A percentile compares a stretch with the other conserved stretches of the same genome.
Conservation (phyloP, 2,888 invertebrate species). For the Ditylenchus weischeri region DNA sequence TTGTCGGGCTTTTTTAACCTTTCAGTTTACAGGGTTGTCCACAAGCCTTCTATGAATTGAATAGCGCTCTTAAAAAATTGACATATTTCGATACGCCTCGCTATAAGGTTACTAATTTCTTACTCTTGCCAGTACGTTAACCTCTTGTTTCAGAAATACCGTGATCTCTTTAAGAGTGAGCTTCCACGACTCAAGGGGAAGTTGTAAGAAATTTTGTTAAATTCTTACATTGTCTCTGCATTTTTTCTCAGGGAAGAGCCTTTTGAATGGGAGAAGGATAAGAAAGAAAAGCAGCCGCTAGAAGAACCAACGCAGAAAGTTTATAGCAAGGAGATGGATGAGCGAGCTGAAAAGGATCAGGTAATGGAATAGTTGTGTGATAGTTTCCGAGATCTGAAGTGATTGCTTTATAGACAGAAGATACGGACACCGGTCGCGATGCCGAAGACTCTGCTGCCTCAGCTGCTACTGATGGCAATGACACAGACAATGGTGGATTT, state of each 20-base stretch:
- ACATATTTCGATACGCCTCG: slow-evolving; percentile 42
- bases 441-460: slow-evolving; percentile 34
- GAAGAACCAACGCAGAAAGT: background rate
- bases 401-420: slow-evolving; percentile 23
- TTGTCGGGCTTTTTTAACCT: too few relatives aligned
- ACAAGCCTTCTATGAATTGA: slow-evolving; percentile 39
- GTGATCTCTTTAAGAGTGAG: slow-evolving; percentile 38
- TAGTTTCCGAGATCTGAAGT: slow-evolving; percentile 5
- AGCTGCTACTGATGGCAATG: slow-evolving; percentile 30
- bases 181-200: slow-evolving; percentile 36
- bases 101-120: slow-evolving; percentile 20
- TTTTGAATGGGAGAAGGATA: slow-evolving; percentile 44
- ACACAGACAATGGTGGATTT: background rate
- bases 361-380: slow-evolving; percentile 28
- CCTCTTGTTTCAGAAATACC: slow-evolving; percentile 16
- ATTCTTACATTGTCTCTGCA: background rate
- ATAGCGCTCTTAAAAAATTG: slow-evolving; percentile 35
- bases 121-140: too few relatives aligned
- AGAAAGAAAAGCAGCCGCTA: slow-evolving; percentile 5
- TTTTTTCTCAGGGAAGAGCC: slow-evolving; percentile 41
- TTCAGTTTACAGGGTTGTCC: slow-evolving; percentile 36
- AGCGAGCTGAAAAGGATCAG: slow-evolving; percentile 40
- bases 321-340: slow-evolving; percentile 30
- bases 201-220: slow-evolving; percentile 27
- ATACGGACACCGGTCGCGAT: slow-evolving; percentile 28